Percentiles rank a stretch among this genome's conserved stretches.
Evolutionary conservation across 2,888 invertebrate species (phyloP).

Genomic region (Limnephilus lunatus): DNA sequence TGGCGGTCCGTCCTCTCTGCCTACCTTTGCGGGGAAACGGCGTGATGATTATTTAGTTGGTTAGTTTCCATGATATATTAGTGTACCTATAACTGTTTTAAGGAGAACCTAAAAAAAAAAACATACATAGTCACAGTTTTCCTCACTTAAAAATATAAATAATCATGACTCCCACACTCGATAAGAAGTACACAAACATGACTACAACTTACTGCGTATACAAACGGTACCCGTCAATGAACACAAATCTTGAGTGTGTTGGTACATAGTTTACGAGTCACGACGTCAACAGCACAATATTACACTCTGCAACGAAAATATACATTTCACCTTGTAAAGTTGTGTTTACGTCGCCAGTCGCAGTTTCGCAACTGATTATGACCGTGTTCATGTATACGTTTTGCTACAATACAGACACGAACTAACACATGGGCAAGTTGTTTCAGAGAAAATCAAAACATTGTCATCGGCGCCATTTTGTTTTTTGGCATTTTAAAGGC

Average conservation of each 20-base stretch:
- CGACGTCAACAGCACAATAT: not conserved
- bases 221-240: not conserved
- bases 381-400: not conserved
- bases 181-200: not conserved
- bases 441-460: too few relatives aligned
- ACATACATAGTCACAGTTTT: too few relatives aligned
- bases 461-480: too few relatives aligned
- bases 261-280: not conserved
- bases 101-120: too few relatives aligned
- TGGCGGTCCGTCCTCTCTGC: too few relatives aligned
- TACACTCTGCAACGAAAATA: not conserved
- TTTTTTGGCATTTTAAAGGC: too few relatives aligned
- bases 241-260: not conserved
- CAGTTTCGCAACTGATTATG: not conserved
- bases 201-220: not conserved
- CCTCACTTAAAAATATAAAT: not conserved
- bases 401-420: not conserved
- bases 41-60: too few relatives aligned
- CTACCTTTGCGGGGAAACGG: too few relatives aligned
- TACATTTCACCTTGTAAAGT: conserved; percentile 14
- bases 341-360: conserved; percentile 10
- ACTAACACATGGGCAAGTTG: not conserved
- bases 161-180: not conserved
- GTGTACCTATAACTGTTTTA: too few relatives aligned
- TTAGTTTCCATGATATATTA: too few relatives aligned